These are phyloP conservation scores for Xenotilapia caudafasciata DNA, from an alignment of 2,113 vertebrate species.

Conservation along the genomic window DNA sequence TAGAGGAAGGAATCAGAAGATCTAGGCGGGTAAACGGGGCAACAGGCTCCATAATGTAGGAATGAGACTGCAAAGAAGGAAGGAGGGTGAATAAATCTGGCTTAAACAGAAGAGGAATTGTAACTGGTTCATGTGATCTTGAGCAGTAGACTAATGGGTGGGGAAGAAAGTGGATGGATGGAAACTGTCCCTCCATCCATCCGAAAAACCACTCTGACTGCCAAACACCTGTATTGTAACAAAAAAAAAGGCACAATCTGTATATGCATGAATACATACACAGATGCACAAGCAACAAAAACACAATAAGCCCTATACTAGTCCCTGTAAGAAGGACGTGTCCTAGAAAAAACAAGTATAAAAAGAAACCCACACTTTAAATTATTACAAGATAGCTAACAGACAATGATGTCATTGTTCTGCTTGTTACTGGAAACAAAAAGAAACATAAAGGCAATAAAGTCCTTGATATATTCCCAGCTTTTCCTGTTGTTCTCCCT, in stretches of 20 bases:
- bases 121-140: background rate
- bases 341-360: background rate
- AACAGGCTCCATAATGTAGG: slow-evolving; percentile 11
- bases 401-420: background rate
- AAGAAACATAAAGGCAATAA: background rate
- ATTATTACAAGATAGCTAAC: background rate
- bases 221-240: background rate
- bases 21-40: slow-evolving; percentile 10
- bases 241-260: background rate
- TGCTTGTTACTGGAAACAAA: background rate
- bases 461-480: slow-evolving; percentile 6
- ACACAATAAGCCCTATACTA: background rate
- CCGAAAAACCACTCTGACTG: background rate
- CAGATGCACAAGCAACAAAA: background rate
- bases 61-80: background rate
- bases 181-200: background rate
- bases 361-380: background rate
- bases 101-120: background rate
- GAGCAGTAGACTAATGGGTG: background rate
- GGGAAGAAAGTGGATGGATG: background rate
- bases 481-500: slow-evolving; percentile 34
- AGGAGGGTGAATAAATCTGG: background rate
- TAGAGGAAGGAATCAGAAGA: background rate
- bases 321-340: background rate
- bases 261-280: background rate